These are phyloP conservation scores for Danio albolineatus DNA, from an alignment of 2,797 vertebrate species.

Conservation along the genomic window DNA sequence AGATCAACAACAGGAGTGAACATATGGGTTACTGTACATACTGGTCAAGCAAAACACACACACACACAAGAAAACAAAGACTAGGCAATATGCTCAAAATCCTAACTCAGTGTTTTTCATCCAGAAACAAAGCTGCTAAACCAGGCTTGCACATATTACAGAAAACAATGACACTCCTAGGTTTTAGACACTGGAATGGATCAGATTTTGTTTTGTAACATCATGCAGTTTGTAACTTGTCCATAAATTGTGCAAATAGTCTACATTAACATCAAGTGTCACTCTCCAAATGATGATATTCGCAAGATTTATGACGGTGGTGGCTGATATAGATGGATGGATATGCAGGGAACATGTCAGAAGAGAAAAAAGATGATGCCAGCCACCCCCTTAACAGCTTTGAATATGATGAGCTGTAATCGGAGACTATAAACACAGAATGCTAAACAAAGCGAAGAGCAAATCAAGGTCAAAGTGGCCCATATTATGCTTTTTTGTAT, in stretches of 20 bases:
- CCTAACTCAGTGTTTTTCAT: conserved; percentile 10
- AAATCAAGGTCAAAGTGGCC: conserved; percentile 4
- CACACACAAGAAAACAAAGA: conserved; percentile 30
- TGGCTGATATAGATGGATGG: conserved; percentile 8
- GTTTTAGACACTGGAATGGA: conserved; percentile 29
- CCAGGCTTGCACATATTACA: neutral
- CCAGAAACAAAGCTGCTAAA: conserved; percentile 25
- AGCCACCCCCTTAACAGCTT: conserved; percentile 1
- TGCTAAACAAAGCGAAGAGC: conserved; percentile 10
- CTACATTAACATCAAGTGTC: conserved; percentile 28
- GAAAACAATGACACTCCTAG: conserved; percentile 14
- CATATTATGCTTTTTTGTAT: too few species aligned
- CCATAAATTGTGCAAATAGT: conserved; percentile 12
- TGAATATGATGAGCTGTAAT: conserved; percentile 24
- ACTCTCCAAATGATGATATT: conserved; percentile 30
- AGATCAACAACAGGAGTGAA: too few species aligned
- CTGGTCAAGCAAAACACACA: too few species aligned
- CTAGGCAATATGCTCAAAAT: conserved; percentile 17
- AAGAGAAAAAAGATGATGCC: conserved; percentile 11
- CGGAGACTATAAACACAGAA: conserved; percentile 7
- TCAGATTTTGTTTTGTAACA: conserved; percentile 12
- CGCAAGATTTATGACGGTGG: neutral
- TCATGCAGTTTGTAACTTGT: neutral
- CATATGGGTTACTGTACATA: too few species aligned
- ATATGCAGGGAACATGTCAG: conserved; percentile 4